Evolutionary conservation across 2,888 invertebrate species (phyloP).

Genomic region (Sclerodermus sp.): DNA sequence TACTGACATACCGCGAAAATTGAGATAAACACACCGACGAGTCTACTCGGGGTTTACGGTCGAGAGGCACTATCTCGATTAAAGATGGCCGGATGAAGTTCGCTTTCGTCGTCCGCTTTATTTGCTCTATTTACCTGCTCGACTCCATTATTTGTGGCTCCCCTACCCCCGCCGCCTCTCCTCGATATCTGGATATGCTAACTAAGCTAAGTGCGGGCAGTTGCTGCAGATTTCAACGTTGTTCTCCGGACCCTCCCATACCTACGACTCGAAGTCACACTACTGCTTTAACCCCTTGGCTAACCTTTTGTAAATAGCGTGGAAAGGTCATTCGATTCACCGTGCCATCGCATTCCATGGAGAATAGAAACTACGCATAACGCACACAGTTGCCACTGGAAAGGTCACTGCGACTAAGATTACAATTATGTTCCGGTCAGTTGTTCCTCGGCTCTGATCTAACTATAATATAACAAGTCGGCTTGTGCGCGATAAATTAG

Average conservation of each 20-base stretch:
- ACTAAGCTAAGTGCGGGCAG: constrained; percentile 4
- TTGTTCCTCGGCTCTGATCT: no score
- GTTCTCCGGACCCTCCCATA: constrained; percentile 12
- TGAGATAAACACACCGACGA: constrained; percentile 9
- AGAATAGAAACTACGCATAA: constrained; percentile 1
- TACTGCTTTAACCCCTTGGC: constrained; percentile 7
- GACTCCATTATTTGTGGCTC: constrained; percentile 9
- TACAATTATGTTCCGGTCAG: no score
- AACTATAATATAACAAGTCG: no score
- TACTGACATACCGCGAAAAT: no score
- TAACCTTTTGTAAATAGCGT: constrained; percentile 20
- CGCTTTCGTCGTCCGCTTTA: no score
- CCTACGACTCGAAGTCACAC: constrained; percentile 4
- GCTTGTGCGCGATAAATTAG: no score
- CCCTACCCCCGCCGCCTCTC: no score
- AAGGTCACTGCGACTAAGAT: no score
- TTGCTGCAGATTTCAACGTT: not conserved
- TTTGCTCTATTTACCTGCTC: not conserved
- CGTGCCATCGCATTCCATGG: constrained; percentile 10
- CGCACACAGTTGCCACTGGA: not conserved
- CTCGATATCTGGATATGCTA: constrained; percentile 4
- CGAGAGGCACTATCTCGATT: constrained; percentile 8
- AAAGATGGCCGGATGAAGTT: not conserved
- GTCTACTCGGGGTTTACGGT: constrained; percentile 3
- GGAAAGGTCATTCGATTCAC: constrained; percentile 15